Evolutionary conservation across 2,113 vertebrate genomes (phyloP), one percentile per base, ranked within the genome.

Genomic region (Spea bombifrons): DNA sequence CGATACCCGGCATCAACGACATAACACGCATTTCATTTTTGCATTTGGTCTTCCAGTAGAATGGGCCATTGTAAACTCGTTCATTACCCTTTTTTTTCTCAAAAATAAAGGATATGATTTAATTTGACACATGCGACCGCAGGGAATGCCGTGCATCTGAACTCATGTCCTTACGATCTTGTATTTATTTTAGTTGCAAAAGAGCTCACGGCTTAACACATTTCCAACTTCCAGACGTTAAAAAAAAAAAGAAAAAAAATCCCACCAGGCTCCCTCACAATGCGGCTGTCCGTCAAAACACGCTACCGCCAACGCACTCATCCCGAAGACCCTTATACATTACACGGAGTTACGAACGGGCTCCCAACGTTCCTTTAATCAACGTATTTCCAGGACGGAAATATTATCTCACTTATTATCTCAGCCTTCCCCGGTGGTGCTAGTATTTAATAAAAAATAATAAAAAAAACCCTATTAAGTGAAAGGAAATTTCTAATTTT

Each of bases 151-250:
- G n/a, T 49, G 47, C n/a, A 44, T 46, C 53, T 17, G 59, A 48
- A 49, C 12, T 50, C 12, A 10, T 49, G 72, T 48, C 59, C 17
- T 43, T 45, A 64, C 57, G 15, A 7, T 45, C 49, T 74, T 74
- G 5, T 9, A 47, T 74, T 63, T 45, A 64, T 74, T 64, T 61
- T 8, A 55, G 57, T 63, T 74, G 72, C 72, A 65, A 64, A 49
- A 74, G 72, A 64, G 59, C 72, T 74, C 57, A 13, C 72, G 64
- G 72, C 44, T 74, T 74, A 74, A 74, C 72, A 74, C 72, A 12
- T 74, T 73, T 48, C 72, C 72, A 4, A 50, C 13, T 48, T 74
- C 72, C 72, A 74, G 57, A 74, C 72, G 43, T 64, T 47, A 74
- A 74, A 74, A 49, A 44, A 30, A 30, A 30, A 30, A 30, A 30